phyloP scores from a whole-genome alignment of 2,888 invertebrate genomes.

The Brachylomia viminalis region DNA sequence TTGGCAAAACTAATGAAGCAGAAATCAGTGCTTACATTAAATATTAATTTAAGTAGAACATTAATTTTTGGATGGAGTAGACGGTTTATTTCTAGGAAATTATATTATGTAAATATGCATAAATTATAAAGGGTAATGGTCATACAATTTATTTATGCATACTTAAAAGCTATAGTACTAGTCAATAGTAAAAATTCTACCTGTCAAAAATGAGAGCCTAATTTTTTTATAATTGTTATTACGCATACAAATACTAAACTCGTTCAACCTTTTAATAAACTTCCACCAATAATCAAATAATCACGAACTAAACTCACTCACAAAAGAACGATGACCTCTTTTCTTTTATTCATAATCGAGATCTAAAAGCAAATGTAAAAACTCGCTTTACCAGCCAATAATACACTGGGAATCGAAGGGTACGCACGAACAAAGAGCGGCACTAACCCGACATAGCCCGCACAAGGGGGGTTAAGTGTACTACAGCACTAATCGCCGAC shows the following conservation, averaged over 20 bases:
- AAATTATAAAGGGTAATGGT: not conserved
- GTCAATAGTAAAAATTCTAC: not conserved
- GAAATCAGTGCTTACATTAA: constrained; percentile 43
- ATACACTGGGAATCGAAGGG: constrained; percentile 74
- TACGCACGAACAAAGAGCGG: constrained; percentile 80
- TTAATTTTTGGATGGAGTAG: constrained; percentile 11
- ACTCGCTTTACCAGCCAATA: constrained; percentile 78
- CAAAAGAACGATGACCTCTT: constrained; percentile 32
- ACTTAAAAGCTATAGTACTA: not conserved
- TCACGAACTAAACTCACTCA: constrained; percentile 6
- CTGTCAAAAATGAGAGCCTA: not conserved
- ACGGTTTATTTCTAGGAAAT: constrained; percentile 4
- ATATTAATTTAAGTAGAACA: constrained; percentile 34
- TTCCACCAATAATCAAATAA: constrained; percentile 12
- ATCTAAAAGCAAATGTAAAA: constrained; percentile 71
- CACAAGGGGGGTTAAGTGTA: constrained; percentile 81
- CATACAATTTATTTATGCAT: not conserved
- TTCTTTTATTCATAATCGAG: constrained; percentile 57
- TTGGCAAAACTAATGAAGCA: constrained; percentile 47
- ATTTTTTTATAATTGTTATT: not conserved
- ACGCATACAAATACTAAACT: not conserved
- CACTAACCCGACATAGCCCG: constrained; percentile 77
- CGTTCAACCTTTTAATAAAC: not conserved
- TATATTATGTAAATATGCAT: not conserved
- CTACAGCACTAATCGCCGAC: constrained; percentile 85